Percentiles rank a stretch among this genome's conserved stretches.
phyloP scores from a whole-genome alignment of 2,888 invertebrate genomes.

The Furcula furcula region DNA sequence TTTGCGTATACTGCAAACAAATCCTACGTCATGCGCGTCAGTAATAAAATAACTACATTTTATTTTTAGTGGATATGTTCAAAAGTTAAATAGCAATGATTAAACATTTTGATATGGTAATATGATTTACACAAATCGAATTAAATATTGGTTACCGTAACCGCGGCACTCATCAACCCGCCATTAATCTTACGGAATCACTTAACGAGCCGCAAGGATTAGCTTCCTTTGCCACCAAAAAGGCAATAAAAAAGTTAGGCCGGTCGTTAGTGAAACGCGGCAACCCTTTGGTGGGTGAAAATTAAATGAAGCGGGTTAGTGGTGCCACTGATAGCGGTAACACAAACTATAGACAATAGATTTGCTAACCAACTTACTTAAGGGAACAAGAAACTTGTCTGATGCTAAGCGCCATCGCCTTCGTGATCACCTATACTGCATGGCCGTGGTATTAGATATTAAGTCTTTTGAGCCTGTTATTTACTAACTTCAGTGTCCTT shows the following conservation, averaged over 20 bases:
- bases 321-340: constrained; percentile 19
- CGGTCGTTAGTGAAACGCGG: constrained; percentile 59
- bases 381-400: too few relatives aligned
- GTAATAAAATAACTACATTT: too few relatives aligned
- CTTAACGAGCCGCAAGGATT: constrained; percentile 59
- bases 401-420: too few relatives aligned
- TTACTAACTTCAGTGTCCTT: too few relatives aligned
- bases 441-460: too few relatives aligned
- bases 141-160: constrained; percentile 25
- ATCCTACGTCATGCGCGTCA: too few relatives aligned
- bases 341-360: too few relatives aligned
- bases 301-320: constrained; percentile 20
- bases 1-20: too few relatives aligned
- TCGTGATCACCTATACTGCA: too few relatives aligned
- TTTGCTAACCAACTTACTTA: too few relatives aligned
- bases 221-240: constrained; percentile 42
- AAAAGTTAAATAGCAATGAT: neutral
- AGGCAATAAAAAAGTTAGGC: constrained; percentile 40
- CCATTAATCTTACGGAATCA: constrained; percentile 64
- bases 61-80: too few relatives aligned
- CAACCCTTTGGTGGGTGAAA: constrained; percentile 36
- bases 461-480: too few relatives aligned
- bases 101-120: constrained; percentile 14
- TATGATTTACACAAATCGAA: constrained; percentile 25
- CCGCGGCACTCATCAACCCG: constrained; percentile 47